Conservation (phyloP, 2,113 vertebrate genomes). For the Eolophus roseicapilla region DNA sequence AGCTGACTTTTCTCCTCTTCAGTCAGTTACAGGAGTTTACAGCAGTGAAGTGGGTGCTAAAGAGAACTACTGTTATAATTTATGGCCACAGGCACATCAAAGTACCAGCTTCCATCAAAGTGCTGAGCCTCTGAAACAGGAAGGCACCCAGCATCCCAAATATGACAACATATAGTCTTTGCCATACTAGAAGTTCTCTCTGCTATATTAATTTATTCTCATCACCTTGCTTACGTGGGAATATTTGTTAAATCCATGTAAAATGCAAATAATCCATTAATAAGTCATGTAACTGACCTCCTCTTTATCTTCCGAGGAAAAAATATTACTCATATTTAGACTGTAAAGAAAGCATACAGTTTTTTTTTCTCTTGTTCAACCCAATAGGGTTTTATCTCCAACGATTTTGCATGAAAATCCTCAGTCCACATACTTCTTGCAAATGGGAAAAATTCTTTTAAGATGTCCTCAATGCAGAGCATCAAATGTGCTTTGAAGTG, state of each 20-base stretch:
- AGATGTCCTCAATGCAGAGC: neutral
- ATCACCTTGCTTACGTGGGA: neutral
- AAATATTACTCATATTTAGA: neutral
- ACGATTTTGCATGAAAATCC: neutral
- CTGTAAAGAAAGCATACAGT: neutral
- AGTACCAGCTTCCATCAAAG: neutral
- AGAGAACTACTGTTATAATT: neutral
- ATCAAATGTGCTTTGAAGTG: slow-evolving; percentile 11
- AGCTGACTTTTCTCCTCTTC: neutral
- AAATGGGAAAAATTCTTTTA: neutral
- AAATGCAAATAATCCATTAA: neutral
- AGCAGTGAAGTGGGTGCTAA: neutral
- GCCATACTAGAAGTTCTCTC: neutral
- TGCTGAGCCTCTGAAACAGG: neutral
- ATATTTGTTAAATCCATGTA: neutral
- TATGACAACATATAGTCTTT: neutral
- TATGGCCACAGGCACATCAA: neutral
- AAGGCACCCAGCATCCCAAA: neutral
- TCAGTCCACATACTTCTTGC: neutral
- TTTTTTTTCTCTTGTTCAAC: neutral
- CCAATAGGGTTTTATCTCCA: neutral
- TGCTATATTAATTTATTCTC: neutral
- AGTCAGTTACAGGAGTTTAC: neutral
- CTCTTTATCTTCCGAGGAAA: neutral
- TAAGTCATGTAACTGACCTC: neutral